Base-by-base conservation (phyloP, 2,797 vertebrate genomes). In the Peromyscus nudipes region DNA sequence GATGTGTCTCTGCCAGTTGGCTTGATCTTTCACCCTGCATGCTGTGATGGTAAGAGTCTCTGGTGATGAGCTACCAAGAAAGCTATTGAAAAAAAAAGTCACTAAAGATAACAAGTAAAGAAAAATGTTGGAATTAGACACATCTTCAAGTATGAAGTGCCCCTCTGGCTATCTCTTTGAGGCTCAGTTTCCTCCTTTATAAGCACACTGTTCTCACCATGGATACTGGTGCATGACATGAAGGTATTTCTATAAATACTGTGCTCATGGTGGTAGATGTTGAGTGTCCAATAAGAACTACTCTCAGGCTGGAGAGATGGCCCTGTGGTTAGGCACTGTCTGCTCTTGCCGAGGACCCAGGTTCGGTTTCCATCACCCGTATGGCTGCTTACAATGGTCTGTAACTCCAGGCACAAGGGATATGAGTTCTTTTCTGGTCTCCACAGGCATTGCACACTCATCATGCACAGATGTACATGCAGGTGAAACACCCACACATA, bases 21-120 rank as follows among this genome's bases (percentile, higher is more conserved):
- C 87, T n/a, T 93, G 86, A 73, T 86, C 92, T 92, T 92, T 96
- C n/a, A 62, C 23, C 88, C 76, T 25, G 34, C 19, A 27, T 37
- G 73, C n/a, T 52, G 31, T 83, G 57, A 49, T 62, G 37, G 67
- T 90, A 69, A 85, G 49, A 83, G 27, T 73, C 34, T 67, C 80
- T 6, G 21, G 4, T 31, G 84, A 82, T 57, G 16, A 92, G 23
- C 43, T 55, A 43, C 79, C 57, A 73, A 40, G 6, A 75, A 62
- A 4, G 25, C 5, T 73, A 31, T 64, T 27, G 55, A 81, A 40
- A 64, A 57, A 43, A 29, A 34, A 57, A 16, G 19, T 93, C 25
- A 29, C 34, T 71, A 75, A 92, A 82, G 94, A 69, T 57, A 52
- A 94, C 34, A 80, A 89, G 29, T 37, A 57, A 67, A 60, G 31